Evolutionary conservation across 2,797 vertebrate genomes (phyloP).

Genomic region (Aplochiton taeniatus): DNA sequence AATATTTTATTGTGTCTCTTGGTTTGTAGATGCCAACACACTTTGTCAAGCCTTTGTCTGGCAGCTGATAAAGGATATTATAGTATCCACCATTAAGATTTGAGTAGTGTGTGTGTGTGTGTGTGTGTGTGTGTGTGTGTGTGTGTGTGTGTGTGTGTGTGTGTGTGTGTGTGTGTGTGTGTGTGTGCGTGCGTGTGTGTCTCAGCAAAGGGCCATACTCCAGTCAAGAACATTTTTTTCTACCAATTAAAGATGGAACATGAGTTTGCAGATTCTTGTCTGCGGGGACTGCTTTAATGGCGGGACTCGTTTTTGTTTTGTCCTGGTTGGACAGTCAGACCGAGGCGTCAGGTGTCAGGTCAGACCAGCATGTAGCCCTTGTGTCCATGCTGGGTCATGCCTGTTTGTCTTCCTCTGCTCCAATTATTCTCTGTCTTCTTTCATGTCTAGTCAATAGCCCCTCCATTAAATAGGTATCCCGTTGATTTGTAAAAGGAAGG

Average conservation of each 20-base stretch:
- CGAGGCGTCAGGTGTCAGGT: not conserved
- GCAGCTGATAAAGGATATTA: not conserved
- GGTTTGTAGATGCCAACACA: constrained; percentile 37
- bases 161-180: constrained; percentile 1
- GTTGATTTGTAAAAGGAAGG: constrained; percentile 71
- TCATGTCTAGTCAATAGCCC: constrained; percentile 67
- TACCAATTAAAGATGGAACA: no score
- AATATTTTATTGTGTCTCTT: constrained; percentile 20
- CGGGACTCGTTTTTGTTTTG: no score
- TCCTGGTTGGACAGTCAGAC: no score
- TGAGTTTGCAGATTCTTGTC: no score
- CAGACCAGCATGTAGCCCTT: constrained; percentile 48
- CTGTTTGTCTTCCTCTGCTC: constrained; percentile 49
- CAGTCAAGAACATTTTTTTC: no score
- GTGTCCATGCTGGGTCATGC: not conserved
- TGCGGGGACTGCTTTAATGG: no score
- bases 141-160: constrained; percentile 8
- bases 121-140: constrained; percentile 6
- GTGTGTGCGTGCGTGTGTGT: constrained; percentile 1
- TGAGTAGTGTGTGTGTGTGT: not conserved
- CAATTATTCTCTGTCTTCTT: constrained; percentile 52
- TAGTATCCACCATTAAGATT: constrained; percentile 26
- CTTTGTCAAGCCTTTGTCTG: no score
- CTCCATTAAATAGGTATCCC: constrained; percentile 72
- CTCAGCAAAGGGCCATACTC: constrained; percentile 38